These are phyloP conservation scores for Drosophila littoralis DNA, from an alignment of 1,140 invertebrate genomes.

Conservation along the genomic window DNA sequence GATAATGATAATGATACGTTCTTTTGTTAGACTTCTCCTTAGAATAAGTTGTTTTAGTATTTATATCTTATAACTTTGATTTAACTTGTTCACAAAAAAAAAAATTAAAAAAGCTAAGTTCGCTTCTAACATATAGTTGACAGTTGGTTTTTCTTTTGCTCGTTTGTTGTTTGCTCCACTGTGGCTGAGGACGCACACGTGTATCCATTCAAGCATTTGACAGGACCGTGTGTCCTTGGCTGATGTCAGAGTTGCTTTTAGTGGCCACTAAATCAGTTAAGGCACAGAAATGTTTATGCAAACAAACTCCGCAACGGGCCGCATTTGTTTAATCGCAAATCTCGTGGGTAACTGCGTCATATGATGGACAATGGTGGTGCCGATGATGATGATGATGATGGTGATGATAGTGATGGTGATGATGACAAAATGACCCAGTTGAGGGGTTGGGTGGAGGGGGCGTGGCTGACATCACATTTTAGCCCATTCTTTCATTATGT, in stretches of 20 bases:
- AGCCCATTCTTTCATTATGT: constrained; percentile 46
- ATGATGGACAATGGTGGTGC: constrained; percentile 11
- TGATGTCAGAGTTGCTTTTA: constrained; percentile 76
- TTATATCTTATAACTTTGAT: too few species aligned
- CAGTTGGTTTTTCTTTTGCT: too few species aligned
- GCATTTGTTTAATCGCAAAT: neutral
- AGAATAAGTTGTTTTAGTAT: too few species aligned
- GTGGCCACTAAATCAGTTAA: constrained; percentile 69
- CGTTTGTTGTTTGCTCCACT: constrained; percentile 7
- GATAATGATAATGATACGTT: too few species aligned
- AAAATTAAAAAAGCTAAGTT: too few species aligned
- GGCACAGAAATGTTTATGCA: constrained; percentile 48
- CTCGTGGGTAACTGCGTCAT: constrained; percentile 14
- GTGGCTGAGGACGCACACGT: constrained; percentile 50
- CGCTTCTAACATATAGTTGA: too few species aligned
- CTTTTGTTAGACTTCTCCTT: too few species aligned
- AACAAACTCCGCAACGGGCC: constrained; percentile 43
- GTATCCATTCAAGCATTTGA: constrained; percentile 53
- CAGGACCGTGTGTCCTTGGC: constrained; percentile 55
- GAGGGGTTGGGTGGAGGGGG: neutral
- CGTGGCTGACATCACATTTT: neutral
- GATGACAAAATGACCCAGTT: constrained; percentile 39
- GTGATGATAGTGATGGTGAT: constrained; percentile 4
- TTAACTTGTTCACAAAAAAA: too few species aligned
- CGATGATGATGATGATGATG: neutral